phyloP scores from a whole-genome alignment of 2,113 vertebrate genomes.

The Aptenodytes patagonicus region DNA sequence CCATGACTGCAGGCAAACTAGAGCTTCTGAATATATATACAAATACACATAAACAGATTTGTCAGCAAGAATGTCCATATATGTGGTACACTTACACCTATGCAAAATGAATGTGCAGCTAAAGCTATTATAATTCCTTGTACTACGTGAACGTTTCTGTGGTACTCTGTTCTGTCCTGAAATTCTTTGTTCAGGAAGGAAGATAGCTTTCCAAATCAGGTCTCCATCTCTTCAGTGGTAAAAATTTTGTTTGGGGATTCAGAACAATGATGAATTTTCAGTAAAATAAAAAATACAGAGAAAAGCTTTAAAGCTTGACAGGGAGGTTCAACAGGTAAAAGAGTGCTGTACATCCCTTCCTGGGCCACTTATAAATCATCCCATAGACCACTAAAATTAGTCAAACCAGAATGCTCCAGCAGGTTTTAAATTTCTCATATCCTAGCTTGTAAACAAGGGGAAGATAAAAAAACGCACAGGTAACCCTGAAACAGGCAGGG shows the following conservation, averaged over 20 bases:
- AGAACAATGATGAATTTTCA: not conserved
- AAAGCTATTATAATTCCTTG: not conserved
- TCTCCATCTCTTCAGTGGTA: not conserved
- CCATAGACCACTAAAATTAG: not conserved
- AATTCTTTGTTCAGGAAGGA: not conserved
- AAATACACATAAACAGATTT: not conserved
- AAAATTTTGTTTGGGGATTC: not conserved
- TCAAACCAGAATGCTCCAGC: not conserved
- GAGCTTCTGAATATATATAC: not conserved
- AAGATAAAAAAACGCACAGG: not conserved
- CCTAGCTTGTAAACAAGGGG: not conserved
- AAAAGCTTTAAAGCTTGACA: not conserved
- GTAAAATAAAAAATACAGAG: not conserved
- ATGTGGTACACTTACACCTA: not conserved
- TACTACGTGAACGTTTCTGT: not conserved
- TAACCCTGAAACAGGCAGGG: not conserved
- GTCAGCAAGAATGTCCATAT: not conserved
- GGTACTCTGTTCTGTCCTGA: not conserved
- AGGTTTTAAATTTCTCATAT: not conserved
- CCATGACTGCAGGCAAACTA: not conserved
- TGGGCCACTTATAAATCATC: not conserved
- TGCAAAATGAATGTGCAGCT: not conserved
- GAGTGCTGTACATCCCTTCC: not conserved
- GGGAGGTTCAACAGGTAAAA: not conserved
- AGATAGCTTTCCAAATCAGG: not conserved